Percentiles rank a stretch among this genome's conserved stretches.
phyloP scores from a whole-genome alignment of 2,888 invertebrate genomes.

The Limenitis camilla region DNA sequence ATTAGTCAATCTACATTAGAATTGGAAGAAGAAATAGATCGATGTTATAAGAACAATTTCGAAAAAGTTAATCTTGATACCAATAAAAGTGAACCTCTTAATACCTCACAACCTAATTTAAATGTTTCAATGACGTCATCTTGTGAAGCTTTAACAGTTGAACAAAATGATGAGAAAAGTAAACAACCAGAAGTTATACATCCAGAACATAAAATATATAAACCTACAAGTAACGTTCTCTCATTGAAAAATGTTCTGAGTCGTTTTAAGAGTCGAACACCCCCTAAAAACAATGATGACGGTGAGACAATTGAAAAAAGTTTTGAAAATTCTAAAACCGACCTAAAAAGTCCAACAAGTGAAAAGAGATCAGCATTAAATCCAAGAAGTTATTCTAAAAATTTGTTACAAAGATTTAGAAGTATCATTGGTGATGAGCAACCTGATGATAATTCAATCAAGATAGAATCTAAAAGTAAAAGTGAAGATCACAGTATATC shows the following conservation, averaged over 20 bases:
- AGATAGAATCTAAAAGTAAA: constrained; percentile 33
- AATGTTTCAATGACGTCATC: constrained; percentile 72
- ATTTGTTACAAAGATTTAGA: constrained; percentile 64
- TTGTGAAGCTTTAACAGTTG: constrained; percentile 67
- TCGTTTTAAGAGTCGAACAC: constrained; percentile 64
- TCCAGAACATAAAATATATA: constrained; percentile 87
- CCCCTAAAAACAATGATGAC: constrained; percentile 54
- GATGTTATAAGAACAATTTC: constrained; percentile 68
- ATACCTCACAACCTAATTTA: constrained; percentile 60
- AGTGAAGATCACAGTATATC: constrained; percentile 30
- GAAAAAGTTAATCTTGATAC: constrained; percentile 52
- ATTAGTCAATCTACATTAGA: constrained; percentile 68
- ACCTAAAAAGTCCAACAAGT: constrained; percentile 54
- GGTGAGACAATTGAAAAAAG: constrained; percentile 56
- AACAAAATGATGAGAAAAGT: constrained; percentile 60
- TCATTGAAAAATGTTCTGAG: constrained; percentile 75
- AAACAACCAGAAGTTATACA: constrained; percentile 74
- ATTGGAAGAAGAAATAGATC: constrained; percentile 67
- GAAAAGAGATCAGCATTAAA: constrained; percentile 61
- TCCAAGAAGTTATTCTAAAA: constrained; percentile 65
- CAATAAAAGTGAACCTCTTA: constrained; percentile 51
- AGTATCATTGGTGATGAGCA: constrained; percentile 70
- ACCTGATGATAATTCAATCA: constrained; percentile 52
- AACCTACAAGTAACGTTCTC: constrained; percentile 73
- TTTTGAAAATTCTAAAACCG: constrained; percentile 49